Base-by-base conservation (phyloP, 2,113 vertebrate species). In the Ceyx margarethae region DNA sequence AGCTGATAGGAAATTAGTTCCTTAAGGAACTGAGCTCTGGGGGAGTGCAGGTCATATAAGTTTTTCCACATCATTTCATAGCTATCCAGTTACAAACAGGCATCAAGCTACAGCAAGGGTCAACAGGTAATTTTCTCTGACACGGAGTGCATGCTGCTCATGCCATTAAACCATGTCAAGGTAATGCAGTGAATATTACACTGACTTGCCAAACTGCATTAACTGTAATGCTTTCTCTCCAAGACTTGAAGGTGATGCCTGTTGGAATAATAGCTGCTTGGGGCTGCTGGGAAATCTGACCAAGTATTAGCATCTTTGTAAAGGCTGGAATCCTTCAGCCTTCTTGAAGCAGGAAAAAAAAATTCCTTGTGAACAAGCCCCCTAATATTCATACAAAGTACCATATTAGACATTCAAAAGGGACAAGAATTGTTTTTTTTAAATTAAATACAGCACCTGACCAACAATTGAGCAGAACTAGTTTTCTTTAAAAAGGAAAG, bases 61-160 rank as follows among this genome's bases (percentile, higher is more conserved):
- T 64, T 92, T 96, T 92, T 93, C 64, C 61, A 88, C 69, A 67
- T 69, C 81, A 78, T 92, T 92, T 82, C 28, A 0, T 78, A 89
- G 66, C 76, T 81, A 68, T 73, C 53, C 48, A 73, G 75, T 87
- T 90, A 94, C 86, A 73, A 90, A 87, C 21, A 66, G 79, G 60
- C 65, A 67, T 81, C 53, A 81, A 73, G 51, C 78, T 92, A 81
- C n/a, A 72, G 87, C 74, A 85, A 81, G 91, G 87, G 87, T 92
- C 94, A 89, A 67, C 87, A 90, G 75, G 79, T 97, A 96, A 96
- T 95, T 96, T 94, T 91, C 84, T 74, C 77, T 90, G 87, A 95
- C 88, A 95, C 37, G 19, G 46, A 85, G 54, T 53, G 61, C 75
- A 46, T 77, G 76, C 71, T 94, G 80, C 91, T 91, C 42, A 33